phyloP scores from a whole-genome alignment of 2,113 vertebrate species.

The Myiozetetes cayanensis region DNA sequence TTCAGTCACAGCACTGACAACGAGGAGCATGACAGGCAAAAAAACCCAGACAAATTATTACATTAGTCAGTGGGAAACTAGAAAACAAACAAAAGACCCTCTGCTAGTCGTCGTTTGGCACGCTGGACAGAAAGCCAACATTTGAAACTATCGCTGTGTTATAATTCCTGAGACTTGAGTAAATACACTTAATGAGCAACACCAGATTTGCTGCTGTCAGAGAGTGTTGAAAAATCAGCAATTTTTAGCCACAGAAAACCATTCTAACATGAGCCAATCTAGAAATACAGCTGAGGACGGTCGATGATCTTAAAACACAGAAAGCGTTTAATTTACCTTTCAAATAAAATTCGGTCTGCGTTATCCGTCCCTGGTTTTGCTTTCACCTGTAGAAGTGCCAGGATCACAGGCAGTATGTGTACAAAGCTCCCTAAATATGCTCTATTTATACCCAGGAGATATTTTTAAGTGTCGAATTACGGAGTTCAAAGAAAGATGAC shows the following conservation, averaged over 20 bases:
- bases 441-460: background rate
- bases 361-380: background rate
- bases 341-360: background rate
- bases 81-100: constrained; percentile 35
- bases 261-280: background rate
- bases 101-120: background rate
- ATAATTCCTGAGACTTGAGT: background rate
- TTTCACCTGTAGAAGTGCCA: background rate
- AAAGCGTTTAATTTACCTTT: background rate
- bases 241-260: background rate
- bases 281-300: background rate
- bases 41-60: background rate
- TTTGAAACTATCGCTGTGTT: background rate
- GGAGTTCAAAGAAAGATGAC: background rate
- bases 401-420: background rate
- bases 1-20: background rate
- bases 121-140: background rate
- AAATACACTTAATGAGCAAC: background rate
- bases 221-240: background rate
- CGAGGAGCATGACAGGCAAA: background rate
- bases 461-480: background rate
- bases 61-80: constrained; percentile 18
- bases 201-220: background rate
- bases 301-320: background rate
- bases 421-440: background rate